Evolutionary conservation across 1,140 invertebrate species (phyloP), one percentile per base, ranked within the genome.

Genomic region (Zeugodacus cucurbitae): DNA sequence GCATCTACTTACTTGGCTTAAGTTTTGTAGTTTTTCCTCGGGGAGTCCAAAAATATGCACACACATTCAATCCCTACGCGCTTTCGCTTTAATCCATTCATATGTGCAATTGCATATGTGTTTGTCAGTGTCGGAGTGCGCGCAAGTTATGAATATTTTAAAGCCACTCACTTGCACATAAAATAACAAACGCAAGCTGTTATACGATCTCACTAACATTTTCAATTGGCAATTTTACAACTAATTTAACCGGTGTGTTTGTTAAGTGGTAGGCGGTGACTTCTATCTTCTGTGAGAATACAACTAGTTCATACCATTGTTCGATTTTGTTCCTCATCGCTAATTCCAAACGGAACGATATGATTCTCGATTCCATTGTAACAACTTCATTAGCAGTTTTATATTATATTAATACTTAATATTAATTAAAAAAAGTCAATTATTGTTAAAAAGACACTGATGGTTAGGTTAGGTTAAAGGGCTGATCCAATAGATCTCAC

Each of bases 81-180:
- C 20, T 14, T 54, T 14, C 10, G 48, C 20, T 54, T 54, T 54
- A 54, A 54, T 54, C 48, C 48, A 54, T 54, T 54, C 37, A 41
- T 3, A 7, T 41, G 37, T 17, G 17, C 11, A 20, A 14, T 11
- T 26, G 29, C 17, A 32, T 3, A 29, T 67, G 62, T 67, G 32
- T 3, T 58, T 67, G 62, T n/a, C n/a, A 3, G 62, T 5, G 67
- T 74, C 14, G 29, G 67, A 37, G 67, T 67, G 29, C 32, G 22
- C 20, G 34, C 22, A 20, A 22, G 67, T 74, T 74, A 74, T 74
- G 67, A 74, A 74, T 74, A 74, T 74, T 74, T 74, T 32, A 74
- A 74, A 22, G 67, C 32, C 67, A 74, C 32, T 74, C 32, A 74
- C 34, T 74, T 22, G 34, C 20, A 41, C 17, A 41, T 37, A 26